Conservation (phyloP, 1,140 invertebrate genomes). For the Pseudomyrmex concolor region DNA sequence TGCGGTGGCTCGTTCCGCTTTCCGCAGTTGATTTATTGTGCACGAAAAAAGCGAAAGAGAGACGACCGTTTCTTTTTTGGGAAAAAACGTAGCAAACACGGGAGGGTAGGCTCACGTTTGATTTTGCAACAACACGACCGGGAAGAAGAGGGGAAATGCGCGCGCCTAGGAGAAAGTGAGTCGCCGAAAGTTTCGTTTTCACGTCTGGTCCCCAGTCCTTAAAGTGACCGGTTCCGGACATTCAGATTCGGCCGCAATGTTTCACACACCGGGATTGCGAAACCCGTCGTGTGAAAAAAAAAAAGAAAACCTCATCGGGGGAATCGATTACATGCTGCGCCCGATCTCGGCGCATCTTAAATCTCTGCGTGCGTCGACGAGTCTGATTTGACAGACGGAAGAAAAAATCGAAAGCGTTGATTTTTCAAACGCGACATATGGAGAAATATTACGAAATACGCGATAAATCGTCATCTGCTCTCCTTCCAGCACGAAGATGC, state of each 20-base stretch:
- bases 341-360: neutral
- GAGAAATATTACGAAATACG: slow-evolving; percentile 24
- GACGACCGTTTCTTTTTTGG: neutral
- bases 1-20: neutral
- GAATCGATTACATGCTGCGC: slow-evolving; percentile 1
- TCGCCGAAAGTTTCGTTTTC: slow-evolving; percentile 61
- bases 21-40: slow-evolving; percentile 3
- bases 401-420: neutral
- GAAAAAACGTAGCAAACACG: neutral
- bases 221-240: slow-evolving; percentile 49
- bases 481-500: slow-evolving; percentile 12
- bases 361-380: too few relatives aligned
- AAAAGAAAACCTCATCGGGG: slow-evolving; percentile 1
- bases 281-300: neutral
- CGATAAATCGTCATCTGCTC: slow-evolving; percentile 32
- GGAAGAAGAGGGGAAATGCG: neutral
- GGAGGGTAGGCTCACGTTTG: neutral
- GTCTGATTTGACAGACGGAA: neutral
- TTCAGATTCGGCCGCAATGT: slow-evolving; percentile 14
- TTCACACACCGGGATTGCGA: slow-evolving; percentile 26
- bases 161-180: slow-evolving; percentile 55
- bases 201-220: slow-evolving; percentile 57
- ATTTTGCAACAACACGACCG: slow-evolving; percentile 17
- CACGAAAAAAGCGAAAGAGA: neutral
- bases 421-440: too few relatives aligned